phyloP scores from a whole-genome alignment of 2,888 invertebrate genomes.

The Phoenoteleia sp. region DNA sequence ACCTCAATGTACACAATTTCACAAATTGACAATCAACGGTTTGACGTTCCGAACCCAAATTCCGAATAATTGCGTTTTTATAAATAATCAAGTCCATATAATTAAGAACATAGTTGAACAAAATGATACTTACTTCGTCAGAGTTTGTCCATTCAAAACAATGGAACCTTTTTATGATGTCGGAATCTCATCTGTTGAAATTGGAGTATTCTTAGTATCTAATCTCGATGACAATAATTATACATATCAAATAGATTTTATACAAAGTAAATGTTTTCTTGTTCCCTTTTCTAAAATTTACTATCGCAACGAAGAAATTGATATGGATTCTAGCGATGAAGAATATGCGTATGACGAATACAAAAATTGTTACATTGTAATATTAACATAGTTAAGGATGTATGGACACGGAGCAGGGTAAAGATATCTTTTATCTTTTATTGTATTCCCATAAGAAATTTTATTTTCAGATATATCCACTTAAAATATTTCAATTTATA shows the following conservation, averaged over 20 bases:
- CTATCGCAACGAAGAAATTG: neutral
- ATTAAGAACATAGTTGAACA: slow-evolving; percentile 10
- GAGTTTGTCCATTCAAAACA: neutral
- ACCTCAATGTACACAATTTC: slow-evolving; percentile 18
- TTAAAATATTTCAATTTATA: too few species aligned
- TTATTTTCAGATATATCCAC: too few species aligned
- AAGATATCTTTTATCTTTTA: too few species aligned
- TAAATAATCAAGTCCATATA: neutral
- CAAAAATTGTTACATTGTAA: neutral
- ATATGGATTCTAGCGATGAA: slow-evolving; percentile 2
- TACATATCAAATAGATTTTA: neutral
- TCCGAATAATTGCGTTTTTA: slow-evolving; percentile 31
- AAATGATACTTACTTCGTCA: neutral
- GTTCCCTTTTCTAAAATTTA: slow-evolving; percentile 4
- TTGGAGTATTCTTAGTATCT: slow-evolving; percentile 9
- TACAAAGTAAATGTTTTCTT: slow-evolving; percentile 14
- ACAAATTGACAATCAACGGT: slow-evolving; percentile 5
- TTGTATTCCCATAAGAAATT: too few species aligned
- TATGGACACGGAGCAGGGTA: too few species aligned
- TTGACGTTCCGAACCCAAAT: slow-evolving; percentile 15
- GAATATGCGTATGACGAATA: slow-evolving; percentile 6
- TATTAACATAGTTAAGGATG: too few species aligned
- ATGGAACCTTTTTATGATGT: slow-evolving; percentile 6
- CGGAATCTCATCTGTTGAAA: slow-evolving; percentile 1
- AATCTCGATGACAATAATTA: neutral